These are phyloP conservation scores for Micrasema longulum DNA, from an alignment of 1,140 invertebrate genomes.

Conservation along the genomic window DNA sequence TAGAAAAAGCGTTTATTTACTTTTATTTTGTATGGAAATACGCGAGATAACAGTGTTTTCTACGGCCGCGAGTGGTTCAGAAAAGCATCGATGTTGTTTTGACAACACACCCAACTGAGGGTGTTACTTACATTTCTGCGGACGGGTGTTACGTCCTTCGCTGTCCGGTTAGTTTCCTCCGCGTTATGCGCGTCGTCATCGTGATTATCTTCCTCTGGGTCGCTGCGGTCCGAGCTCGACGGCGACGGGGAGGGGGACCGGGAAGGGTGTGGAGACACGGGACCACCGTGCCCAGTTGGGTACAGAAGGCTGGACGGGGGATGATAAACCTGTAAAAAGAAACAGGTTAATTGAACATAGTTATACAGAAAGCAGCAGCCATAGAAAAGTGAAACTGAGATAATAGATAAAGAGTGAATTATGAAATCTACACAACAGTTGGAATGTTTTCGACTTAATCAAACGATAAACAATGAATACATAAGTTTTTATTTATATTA, in stretches of 20 bases:
- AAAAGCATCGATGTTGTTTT: neutral
- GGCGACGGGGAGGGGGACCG: slow-evolving; percentile 63
- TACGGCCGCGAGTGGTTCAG: no score
- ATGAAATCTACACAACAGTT: no score
- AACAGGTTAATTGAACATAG: no score
- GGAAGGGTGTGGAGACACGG: slow-evolving; percentile 74
- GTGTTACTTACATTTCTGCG: slow-evolving; percentile 54
- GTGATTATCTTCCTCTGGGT: slow-evolving; percentile 49
- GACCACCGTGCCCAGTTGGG: slow-evolving; percentile 70
- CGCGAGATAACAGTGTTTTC: no score
- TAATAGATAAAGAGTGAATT: no score
- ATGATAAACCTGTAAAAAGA: slow-evolving; percentile 57
- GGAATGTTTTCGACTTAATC: no score
- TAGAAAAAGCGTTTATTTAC: no score
- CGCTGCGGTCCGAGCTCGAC: slow-evolving; percentile 52
- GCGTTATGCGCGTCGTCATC: slow-evolving; percentile 34
- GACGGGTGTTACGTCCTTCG: slow-evolving; percentile 30
- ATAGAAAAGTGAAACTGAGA: no score
- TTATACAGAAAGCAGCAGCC: no score
- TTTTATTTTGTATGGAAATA: no score
- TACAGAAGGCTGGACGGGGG: slow-evolving; percentile 74
- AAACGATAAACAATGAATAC: no score
- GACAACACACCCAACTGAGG: neutral
- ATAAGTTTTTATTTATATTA: no score
- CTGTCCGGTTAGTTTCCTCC: slow-evolving; percentile 28